Evolutionary conservation across 2,113 vertebrate species (phyloP).

Genomic region (Mirza zaza): DNA sequence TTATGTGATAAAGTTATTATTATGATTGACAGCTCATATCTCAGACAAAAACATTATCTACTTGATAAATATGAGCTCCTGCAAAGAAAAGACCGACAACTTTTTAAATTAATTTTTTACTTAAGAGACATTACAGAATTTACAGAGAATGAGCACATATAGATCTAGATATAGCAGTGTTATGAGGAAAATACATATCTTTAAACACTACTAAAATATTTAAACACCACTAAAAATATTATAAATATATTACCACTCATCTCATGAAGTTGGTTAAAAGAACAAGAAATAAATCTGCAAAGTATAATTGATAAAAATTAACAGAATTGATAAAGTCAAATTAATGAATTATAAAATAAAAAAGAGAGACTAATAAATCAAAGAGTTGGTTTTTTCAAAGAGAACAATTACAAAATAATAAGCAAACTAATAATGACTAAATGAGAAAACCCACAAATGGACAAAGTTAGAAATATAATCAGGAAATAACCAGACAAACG

Average conservation of each 20-base stretch:
- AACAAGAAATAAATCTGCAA: background rate
- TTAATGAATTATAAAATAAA: constrained; percentile 9
- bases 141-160: background rate
- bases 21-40: background rate
- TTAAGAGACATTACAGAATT: background rate
- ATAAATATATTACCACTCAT: background rate
- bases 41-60: background rate
- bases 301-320: constrained; percentile 11
- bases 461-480: constrained; percentile 5
- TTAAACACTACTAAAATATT: background rate
- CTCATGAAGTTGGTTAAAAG: background rate
- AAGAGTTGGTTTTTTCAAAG: constrained; percentile 26
- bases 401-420: constrained; percentile 2
- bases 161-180: background rate
- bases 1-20: constrained; percentile 9
- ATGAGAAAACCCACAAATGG: background rate
- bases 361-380: constrained; percentile 1
- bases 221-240: background rate
- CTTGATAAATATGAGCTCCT: background rate
- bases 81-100: background rate
- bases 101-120: constrained; percentile 12
- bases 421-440: background rate
- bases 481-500: constrained; percentile 11
- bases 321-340: background rate
- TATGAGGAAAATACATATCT: constrained; percentile 3